Conservation (phyloP, 2,113 vertebrate species). For the Pteruthius melanotis region DNA sequence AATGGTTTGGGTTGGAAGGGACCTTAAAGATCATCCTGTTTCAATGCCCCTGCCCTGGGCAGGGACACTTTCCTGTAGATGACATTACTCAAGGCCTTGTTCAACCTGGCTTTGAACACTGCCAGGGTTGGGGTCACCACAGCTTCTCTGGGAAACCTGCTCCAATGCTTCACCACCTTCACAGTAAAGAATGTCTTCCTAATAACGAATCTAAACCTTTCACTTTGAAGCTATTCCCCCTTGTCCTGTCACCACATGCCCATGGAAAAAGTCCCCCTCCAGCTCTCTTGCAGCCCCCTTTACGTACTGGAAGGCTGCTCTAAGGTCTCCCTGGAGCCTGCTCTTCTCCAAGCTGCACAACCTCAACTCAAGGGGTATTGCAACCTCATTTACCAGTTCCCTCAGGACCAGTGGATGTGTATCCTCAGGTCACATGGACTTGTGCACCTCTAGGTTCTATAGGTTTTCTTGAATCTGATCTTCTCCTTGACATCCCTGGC, state of each 20-base stretch:
- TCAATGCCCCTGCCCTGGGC: accelerated
- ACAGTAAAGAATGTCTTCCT: background rate
- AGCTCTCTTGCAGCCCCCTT: background rate
- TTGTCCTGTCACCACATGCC: background rate
- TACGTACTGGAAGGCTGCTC: background rate
- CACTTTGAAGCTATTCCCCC: background rate
- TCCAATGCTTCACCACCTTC: background rate
- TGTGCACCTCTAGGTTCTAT: background rate
- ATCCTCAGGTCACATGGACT: background rate
- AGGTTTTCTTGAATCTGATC: background rate
- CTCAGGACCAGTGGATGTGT: background rate
- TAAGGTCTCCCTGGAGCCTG: background rate
- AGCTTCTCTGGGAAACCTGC: background rate
- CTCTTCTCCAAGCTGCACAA: background rate
- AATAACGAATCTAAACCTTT: background rate
- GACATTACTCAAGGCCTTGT: background rate
- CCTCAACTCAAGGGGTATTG: background rate
- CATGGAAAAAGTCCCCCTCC: background rate
- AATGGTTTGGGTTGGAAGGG: background rate
- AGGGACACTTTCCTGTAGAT: background rate
- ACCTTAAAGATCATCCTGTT: background rate
- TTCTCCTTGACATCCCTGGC: background rate
- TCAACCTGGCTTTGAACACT: background rate
- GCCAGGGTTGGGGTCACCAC: background rate
- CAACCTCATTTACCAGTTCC: background rate